Base-by-base conservation (phyloP, 1,140 invertebrate genomes). In the Cylas formicarius region DNA sequence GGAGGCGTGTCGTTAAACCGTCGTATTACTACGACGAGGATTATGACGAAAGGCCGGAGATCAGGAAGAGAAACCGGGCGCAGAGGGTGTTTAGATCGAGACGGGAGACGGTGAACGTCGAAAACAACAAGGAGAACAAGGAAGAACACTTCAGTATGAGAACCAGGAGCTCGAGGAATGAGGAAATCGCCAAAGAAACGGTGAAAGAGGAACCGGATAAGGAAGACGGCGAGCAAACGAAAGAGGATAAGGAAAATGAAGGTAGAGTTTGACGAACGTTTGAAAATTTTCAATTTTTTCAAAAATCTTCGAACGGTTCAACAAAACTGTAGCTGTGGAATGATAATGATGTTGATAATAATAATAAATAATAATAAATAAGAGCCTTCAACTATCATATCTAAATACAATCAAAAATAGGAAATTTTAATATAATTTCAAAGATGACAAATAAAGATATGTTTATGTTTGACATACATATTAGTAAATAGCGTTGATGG, bases 11-110 rank as follows among this genome's bases (percentile, higher is more conserved):
- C n/a, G 32, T 31, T 3, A 48, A 48, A 19, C 46, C 46, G 3
- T 24, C 33, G 11, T 48, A 48, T 37, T 48, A 48, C 14, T 48
- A 48, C 28, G n/a, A n/a, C n/a, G 46, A 48, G 16, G 46, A 42
- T 24, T 48, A 42, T 20, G 46, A 42, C 10, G 38, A 48, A 26
- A 28, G 23, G 3, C 39, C 46, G 17, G 19, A 37, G 37, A 48
- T 48, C 19, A 32, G 39, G 4, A 32, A 35, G 9, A 48, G 27
- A 21, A 27, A 36, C 11, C 13, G 39, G 24, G 11, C 39, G 11
- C 29, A 28, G 20, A 42, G 24, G 11, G 45, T 40, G 4, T 26
- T 36, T 4, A 46, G 44, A 36, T 24, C 8, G 13, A 22, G 35
- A 20, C n/a, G 13, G 11, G 13, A 22, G 35, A 20, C n/a, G 13